These are phyloP conservation scores for Typhlichthys eigenmanni DNA, from an alignment of 2,797 vertebrate genomes.

Conservation along the genomic window DNA sequence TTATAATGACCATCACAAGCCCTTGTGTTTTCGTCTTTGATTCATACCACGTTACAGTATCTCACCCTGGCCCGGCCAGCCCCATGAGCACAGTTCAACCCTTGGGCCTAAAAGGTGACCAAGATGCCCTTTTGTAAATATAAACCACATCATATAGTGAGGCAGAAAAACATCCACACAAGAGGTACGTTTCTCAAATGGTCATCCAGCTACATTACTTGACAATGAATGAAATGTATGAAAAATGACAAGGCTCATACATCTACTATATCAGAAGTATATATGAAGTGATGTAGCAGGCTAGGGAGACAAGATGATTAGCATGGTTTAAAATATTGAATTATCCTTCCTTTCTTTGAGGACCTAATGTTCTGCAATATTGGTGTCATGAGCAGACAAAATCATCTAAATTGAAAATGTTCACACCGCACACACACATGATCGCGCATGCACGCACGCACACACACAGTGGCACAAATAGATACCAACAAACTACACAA, in stretches of 20 bases:
- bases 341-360: constrained; percentile 13
- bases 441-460: not conserved
- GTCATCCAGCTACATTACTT: too few relatives aligned
- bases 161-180: too few relatives aligned
- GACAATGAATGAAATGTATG: too few relatives aligned
- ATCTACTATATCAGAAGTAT: not conserved
- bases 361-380: constrained; percentile 10
- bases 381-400: not conserved
- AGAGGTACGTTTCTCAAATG: too few relatives aligned
- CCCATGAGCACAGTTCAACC: too few relatives aligned
- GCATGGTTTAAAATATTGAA: constrained; percentile 32
- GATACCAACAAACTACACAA: not conserved
- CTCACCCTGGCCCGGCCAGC: too few relatives aligned
- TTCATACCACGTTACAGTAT: not conserved
- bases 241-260: not conserved
- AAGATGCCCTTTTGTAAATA: too few relatives aligned
- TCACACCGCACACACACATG: not conserved
- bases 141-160: too few relatives aligned
- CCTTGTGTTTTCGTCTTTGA: constrained; percentile 1
- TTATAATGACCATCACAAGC: not conserved
- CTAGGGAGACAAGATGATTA: constrained; percentile 11
- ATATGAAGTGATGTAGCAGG: not conserved
- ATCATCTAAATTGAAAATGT: not conserved
- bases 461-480: not conserved
- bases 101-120: too few relatives aligned